Base-by-base conservation (phyloP, 1,140 invertebrate species). In the Heliconius congener region DNA sequence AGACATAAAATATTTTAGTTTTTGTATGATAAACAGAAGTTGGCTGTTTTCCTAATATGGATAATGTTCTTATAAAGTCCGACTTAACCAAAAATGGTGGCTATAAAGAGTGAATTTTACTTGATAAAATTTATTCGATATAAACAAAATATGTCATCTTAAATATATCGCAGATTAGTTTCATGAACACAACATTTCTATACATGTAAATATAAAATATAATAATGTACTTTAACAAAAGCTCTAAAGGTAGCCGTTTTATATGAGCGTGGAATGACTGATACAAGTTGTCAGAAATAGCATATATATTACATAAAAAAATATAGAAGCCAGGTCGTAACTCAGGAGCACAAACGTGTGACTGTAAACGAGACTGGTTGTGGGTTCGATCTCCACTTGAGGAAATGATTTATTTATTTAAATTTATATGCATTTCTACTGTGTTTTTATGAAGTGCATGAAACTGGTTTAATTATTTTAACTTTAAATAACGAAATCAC, bases 181-280 rank as follows among this genome's bases (percentile, higher is more conserved):
- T 19, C 6, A 8, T 9, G 1, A 23, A 0, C 5, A 6, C 9
- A 57, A n/a, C 19, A 52, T 57, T 46, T n/a, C 55, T 23, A 57
- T 57, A 57, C 19, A 57, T 3, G n/a, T 19, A 57, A 23, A 57
- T 57, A 57, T 18, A 57, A 57, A 57, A 23, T n/a, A 57, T 37
- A 19, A 23, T 8, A n/a, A 23, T 57, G 9, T n/a, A 23, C n/a
- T 37, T 37, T 6, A 37, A 37, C 34, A 55, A n/a, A 55, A 55
- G 18, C 18, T 18, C 16, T 0, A 52, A 52, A 16, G 50, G 19
- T n/a, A n/a, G 23, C 23, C 23, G 23, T 23, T 42, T 76, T 66
- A 27, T 76, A 70, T 71, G 39, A 70, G 46, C 13, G 37, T 18
- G 23, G 37, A 76, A 70, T 76, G 37, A 66, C n/a, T 60, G 57